Percentiles rank a stretch among this genome's conserved stretches.
Conservation (phyloP, 2,888 invertebrate genomes). For the Sthenelais limicola region DNA sequence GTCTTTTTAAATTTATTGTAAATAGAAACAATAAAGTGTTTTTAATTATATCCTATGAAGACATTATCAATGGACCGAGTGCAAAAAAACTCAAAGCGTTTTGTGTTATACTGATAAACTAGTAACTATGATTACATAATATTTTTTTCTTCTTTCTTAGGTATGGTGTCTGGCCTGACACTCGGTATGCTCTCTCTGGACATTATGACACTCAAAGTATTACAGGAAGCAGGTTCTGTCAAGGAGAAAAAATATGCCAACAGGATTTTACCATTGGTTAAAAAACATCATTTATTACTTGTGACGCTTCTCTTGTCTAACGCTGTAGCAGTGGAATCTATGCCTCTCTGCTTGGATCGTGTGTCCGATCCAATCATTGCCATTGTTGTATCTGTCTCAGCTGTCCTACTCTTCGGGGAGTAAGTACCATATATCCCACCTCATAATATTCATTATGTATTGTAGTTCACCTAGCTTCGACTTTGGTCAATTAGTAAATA, state of each 20-base stretch:
- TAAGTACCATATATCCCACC: too few species aligned
- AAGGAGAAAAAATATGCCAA: slow-evolving; percentile 65
- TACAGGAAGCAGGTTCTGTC: slow-evolving; percentile 66
- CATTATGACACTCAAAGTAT: slow-evolving; percentile 63
- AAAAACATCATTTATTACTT: slow-evolving; percentile 68
- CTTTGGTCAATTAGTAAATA: not conserved
- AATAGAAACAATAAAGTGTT: too few species aligned
- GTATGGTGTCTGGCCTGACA: slow-evolving; percentile 71
- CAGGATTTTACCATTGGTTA: slow-evolving; percentile 67
- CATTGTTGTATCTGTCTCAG: slow-evolving; percentile 68
- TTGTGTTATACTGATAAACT: too few species aligned
- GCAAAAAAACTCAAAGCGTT: too few species aligned
- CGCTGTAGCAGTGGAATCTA: slow-evolving; percentile 69
- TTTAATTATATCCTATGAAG: too few species aligned
- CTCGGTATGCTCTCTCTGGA: slow-evolving; percentile 71
- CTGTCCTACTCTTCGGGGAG: slow-evolving; percentile 72
- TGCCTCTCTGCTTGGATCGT: slow-evolving; percentile 71
- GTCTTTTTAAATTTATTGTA: too few species aligned
- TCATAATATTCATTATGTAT: too few species aligned
- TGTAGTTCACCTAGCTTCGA: too few species aligned
- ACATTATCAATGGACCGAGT: too few species aligned
- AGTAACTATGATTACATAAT: too few species aligned
- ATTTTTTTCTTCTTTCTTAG: too few species aligned
- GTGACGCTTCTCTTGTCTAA: slow-evolving; percentile 71
- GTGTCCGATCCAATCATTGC: slow-evolving; percentile 69